Evolutionary conservation across 2,888 invertebrate species (phyloP).

Genomic region (Latrodectus hesperus): DNA sequence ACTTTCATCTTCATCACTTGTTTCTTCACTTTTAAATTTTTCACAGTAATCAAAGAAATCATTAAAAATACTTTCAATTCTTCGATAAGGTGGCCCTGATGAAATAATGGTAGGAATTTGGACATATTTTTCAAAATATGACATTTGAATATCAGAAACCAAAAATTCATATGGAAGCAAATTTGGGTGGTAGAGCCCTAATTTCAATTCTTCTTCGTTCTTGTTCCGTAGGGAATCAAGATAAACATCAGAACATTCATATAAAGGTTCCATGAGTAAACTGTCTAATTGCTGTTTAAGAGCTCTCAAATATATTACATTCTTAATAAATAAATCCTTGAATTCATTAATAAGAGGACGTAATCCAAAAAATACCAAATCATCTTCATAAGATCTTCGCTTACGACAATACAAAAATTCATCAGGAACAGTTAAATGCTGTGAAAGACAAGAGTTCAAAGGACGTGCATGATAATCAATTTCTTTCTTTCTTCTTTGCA

Average conservation of each 20-base stretch:
- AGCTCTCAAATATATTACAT: slow-evolving; percentile 20
- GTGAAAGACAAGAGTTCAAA: slow-evolving; percentile 20
- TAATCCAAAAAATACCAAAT: neutral
- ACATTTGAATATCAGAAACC: neutral
- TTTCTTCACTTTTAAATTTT: no score
- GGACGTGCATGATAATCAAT: neutral
- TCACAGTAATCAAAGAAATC: neutral
- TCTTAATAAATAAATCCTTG: slow-evolving; percentile 19
- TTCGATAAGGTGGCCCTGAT: slow-evolving; percentile 21
- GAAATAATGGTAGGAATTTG: slow-evolving; percentile 2
- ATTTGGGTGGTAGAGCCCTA: neutral
- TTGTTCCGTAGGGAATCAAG: neutral
- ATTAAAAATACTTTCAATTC: neutral
- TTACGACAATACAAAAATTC: slow-evolving; percentile 14
- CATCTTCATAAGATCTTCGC: neutral
- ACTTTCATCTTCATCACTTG: no score
- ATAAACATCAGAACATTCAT: slow-evolving; percentile 8
- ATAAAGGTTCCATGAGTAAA: slow-evolving; percentile 1
- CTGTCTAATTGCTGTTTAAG: slow-evolving; percentile 4
- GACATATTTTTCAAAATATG: slow-evolving; percentile 8
- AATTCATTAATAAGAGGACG: slow-evolving; percentile 5
- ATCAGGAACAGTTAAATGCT: slow-evolving; percentile 24
- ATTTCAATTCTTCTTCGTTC: slow-evolving; percentile 7
- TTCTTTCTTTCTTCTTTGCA: slow-evolving; percentile 9
- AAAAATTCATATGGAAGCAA: neutral